Conservation (phyloP, 2,888 invertebrate genomes). For the Xanthorhoe designata region DNA sequence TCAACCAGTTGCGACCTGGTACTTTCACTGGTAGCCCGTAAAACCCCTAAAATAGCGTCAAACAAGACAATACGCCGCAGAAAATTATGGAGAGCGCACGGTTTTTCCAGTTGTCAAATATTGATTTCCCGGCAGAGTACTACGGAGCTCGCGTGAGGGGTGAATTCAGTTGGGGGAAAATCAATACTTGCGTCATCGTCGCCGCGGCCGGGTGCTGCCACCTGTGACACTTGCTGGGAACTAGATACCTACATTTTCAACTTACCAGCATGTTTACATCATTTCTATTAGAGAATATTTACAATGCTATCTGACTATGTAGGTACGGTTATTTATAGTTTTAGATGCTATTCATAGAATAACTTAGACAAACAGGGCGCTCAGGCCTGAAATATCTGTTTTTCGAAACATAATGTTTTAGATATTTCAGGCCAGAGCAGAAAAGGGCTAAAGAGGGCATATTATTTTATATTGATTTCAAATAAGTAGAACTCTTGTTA, state of each 20-base stretch:
- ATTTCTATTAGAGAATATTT: background rate
- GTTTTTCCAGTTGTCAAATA: slow-evolving; percentile 70
- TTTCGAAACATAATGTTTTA: too few species aligned
- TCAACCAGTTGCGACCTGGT: slow-evolving; percentile 26
- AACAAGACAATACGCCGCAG: slow-evolving; percentile 26
- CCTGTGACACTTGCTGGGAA: slow-evolving; percentile 52
- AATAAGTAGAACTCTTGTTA: too few species aligned
- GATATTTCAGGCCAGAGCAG: too few species aligned
- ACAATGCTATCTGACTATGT: background rate
- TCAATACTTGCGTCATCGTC: slow-evolving; percentile 65
- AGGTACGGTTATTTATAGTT: background rate
- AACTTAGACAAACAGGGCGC: background rate
- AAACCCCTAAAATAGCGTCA: slow-evolving; percentile 29
- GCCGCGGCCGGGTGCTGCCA: slow-evolving; percentile 57
- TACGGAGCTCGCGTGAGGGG: slow-evolving; percentile 44
- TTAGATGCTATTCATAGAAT: background rate
- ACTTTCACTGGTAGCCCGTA: slow-evolving; percentile 35
- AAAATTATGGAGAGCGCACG: slow-evolving; percentile 35
- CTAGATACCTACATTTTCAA: slow-evolving; percentile 2
- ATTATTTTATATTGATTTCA: too few species aligned
- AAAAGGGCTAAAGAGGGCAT: too few species aligned
- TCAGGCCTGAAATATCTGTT: too few species aligned
- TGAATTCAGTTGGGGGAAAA: slow-evolving; percentile 50
- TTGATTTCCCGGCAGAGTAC: slow-evolving; percentile 69
- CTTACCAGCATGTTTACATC: background rate